Percentiles rank a stretch among this genome's conserved stretches.
phyloP scores from a whole-genome alignment of 1,140 invertebrate genomes.

The Tetramorium simillimum region DNA sequence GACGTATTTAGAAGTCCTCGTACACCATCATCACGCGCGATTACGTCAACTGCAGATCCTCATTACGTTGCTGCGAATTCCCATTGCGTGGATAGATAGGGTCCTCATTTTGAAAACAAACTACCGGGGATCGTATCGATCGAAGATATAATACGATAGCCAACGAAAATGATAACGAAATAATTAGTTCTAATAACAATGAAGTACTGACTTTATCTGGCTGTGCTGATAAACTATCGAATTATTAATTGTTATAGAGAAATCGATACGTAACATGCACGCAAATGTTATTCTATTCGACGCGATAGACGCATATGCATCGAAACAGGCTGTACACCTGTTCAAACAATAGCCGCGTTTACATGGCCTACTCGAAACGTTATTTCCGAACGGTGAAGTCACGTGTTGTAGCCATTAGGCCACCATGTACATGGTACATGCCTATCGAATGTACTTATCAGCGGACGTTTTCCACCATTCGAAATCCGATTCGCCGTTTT shows the following conservation, averaged over 20 bases:
- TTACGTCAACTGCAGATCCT: constrained; percentile 41
- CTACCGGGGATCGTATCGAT: neutral
- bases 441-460: constrained; percentile 22
- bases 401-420: constrained; percentile 31
- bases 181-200: constrained; percentile 17
- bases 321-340: neutral
- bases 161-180: neutral
- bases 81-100: neutral
- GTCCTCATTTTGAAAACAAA: neutral
- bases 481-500: constrained; percentile 44
- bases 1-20: constrained; percentile 15
- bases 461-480: constrained; percentile 37
- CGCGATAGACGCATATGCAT: constrained; percentile 19
- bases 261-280: constrained; percentile 27
- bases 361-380: constrained; percentile 29
- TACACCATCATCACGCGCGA: neutral
- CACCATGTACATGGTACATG: neutral
- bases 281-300: constrained; percentile 35
- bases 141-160: neutral
- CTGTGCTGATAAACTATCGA: neutral
- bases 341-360: constrained; percentile 44
- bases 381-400: constrained; percentile 39
- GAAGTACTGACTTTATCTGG: neutral
- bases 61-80: constrained; percentile 1
- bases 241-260: constrained; percentile 22